phyloP scores from a whole-genome alignment of 2,113 vertebrate species.

The Strix aluco region DNA sequence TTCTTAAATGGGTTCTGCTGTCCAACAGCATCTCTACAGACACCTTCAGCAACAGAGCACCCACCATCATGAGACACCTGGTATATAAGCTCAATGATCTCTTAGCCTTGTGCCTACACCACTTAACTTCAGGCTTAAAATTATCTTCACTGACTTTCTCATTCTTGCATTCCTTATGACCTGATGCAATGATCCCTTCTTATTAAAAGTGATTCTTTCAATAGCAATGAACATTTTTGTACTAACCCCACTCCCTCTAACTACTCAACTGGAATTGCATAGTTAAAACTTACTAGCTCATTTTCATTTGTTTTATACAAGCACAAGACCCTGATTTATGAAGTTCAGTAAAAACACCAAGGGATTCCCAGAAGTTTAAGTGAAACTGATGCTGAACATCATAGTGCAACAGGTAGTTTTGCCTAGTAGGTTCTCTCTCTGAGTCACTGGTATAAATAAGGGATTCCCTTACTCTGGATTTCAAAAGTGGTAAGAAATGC shows the following conservation, averaged over 20 bases:
- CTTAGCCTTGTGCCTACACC: neutral
- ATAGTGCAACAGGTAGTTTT: neutral
- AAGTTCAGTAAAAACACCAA: neutral
- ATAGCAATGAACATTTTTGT: neutral
- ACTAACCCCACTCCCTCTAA: neutral
- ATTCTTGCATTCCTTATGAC: neutral
- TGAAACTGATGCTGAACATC: neutral
- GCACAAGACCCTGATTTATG: neutral
- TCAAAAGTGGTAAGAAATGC: neutral
- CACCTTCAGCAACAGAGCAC: neutral
- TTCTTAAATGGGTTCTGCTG: neutral
- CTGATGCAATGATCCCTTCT: neutral
- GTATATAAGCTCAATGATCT: neutral
- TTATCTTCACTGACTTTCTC: neutral
- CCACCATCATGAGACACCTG: fast-evolving
- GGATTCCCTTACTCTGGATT: neutral
- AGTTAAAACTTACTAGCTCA: neutral
- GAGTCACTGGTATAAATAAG: neutral
- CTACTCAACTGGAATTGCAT: neutral
- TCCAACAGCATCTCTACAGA: neutral
- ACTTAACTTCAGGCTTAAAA: neutral
- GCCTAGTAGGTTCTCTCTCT: neutral
- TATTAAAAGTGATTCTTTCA: neutral
- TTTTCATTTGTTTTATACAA: neutral
- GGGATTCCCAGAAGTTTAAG: neutral